Base-by-base conservation (phyloP, 53 echinoderm and acorn worm genomes). In the Henricia sp. region DNA sequence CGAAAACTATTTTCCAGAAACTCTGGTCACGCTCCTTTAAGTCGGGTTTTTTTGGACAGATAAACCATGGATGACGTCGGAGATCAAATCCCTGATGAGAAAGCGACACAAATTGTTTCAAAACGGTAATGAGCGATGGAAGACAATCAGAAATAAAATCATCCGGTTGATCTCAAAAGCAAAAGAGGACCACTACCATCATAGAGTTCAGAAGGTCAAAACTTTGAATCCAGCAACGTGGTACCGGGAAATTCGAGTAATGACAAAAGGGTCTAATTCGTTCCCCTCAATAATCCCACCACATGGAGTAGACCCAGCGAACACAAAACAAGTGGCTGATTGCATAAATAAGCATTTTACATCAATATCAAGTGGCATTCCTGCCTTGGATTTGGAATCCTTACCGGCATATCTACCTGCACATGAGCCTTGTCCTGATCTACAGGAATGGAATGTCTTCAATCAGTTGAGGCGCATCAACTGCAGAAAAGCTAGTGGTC, bases 361-460 rank as follows among this genome's bases (percentile, higher is more conserved):
- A 34, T 17, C 46, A 4, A 76, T 76, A 23, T 58, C 14, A 21
- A 65, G 50, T 1, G 62, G 28, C 9, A 21, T 86, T 14, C 67
- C 38, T 1, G 11, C 66, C 4, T 26, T 86, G 52, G 55, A 86
- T 17, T 25, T 38, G 26, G 2, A 16, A 32, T 16, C 38, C 40
- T 40, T 86, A 6, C 52, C 67, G 37, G 67, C 66, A 52, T 77
- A 73, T 42, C 65, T 86, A 11, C 86, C 86, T 30, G 74, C 73
- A 1, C 75, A 23, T 14, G 58, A 60, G 32, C 37, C 46, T 20
- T 69, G 53, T 29, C 88, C 88, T 1, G 2, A 21, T 10, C 4
- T 88, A 1, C 48, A 82, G 0, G 37, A 46, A 60, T 70, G 70
- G 70, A 71, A 88, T 26, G 50, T 88, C 14, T 88, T n/a, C 50